Percentiles rank a stretch among this genome's conserved stretches.
These are phyloP conservation scores for Lamprologus tigripictilis DNA, from an alignment of 2,113 vertebrate species.

Conservation along the genomic window DNA sequence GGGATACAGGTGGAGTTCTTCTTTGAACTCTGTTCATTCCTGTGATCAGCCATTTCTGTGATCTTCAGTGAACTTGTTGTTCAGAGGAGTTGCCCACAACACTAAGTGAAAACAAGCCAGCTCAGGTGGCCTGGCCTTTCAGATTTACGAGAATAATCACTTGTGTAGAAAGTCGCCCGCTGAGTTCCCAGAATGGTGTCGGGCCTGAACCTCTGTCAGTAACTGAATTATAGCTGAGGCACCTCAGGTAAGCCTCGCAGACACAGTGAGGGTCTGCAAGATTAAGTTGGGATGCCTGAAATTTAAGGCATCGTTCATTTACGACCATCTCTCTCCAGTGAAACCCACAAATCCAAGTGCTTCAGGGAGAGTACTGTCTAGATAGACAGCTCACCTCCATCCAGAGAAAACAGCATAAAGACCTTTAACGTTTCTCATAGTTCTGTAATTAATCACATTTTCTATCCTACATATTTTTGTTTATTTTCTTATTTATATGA, in stretches of 20 bases:
- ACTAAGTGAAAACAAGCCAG: neutral
- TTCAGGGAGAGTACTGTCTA: neutral
- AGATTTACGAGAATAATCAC: conserved; percentile 50
- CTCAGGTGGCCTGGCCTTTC: neutral
- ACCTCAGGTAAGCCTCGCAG: neutral
- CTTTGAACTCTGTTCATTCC: neutral
- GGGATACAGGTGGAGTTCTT: neutral
- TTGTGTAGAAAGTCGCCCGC: conserved; percentile 14
- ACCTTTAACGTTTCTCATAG: neutral
- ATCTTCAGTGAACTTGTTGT: neutral
- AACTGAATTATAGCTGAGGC: conserved; percentile 31
- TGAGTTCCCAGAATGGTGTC: conserved; percentile 7
- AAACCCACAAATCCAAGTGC: neutral
- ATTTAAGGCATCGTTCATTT: conserved; percentile 38
- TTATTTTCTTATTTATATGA: neutral
- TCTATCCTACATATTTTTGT: neutral
- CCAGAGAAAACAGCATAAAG: neutral
- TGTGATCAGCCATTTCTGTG: neutral
- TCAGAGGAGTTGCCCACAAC: neutral
- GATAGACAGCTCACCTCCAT: neutral
- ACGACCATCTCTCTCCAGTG: neutral
- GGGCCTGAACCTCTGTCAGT: conserved; percentile 9
- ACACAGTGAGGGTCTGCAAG: neutral
- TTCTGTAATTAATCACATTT: neutral
- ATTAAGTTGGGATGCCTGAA: neutral